These are phyloP conservation scores for Colinus virginianus DNA, from an alignment of 2,113 vertebrate species.

Conservation along the genomic window DNA sequence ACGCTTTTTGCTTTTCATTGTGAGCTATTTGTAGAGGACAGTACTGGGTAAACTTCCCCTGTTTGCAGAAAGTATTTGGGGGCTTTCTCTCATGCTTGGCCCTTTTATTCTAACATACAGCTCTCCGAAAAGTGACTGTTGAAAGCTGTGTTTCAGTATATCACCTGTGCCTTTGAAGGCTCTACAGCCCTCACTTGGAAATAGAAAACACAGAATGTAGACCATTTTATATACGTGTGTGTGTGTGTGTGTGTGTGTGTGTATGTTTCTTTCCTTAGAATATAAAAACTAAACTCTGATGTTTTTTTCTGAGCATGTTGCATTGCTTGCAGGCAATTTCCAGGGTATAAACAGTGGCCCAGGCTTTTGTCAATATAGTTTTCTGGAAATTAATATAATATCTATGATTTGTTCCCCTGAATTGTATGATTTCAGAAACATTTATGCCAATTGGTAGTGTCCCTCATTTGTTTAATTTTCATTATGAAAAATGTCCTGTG, in stretches of 20 bases:
- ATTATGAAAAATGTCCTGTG: background rate
- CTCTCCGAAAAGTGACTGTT: background rate
- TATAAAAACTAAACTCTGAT: background rate
- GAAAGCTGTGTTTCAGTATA: background rate
- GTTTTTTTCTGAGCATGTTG: background rate
- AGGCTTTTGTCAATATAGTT: background rate
- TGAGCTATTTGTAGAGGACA: background rate
- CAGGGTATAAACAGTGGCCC: rapidly evolving
- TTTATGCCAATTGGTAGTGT: rapidly evolving
- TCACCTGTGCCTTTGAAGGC: background rate
- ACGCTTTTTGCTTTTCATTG: background rate
- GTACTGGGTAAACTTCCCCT: background rate
- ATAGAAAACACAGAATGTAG: background rate
- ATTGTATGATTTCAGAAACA: background rate
- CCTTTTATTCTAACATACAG: background rate
- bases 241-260: too few species aligned
- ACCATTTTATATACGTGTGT: too few species aligned
- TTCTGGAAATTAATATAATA: background rate
- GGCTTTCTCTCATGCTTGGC: rapidly evolving
- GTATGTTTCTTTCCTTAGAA: background rate
- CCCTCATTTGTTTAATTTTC: background rate
- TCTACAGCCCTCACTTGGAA: background rate
- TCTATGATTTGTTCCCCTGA: background rate
- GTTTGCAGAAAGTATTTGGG: background rate
- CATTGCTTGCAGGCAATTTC: background rate